phyloP scores from a whole-genome alignment of 2,888 invertebrate species.

The Operophtera brumata region DNA sequence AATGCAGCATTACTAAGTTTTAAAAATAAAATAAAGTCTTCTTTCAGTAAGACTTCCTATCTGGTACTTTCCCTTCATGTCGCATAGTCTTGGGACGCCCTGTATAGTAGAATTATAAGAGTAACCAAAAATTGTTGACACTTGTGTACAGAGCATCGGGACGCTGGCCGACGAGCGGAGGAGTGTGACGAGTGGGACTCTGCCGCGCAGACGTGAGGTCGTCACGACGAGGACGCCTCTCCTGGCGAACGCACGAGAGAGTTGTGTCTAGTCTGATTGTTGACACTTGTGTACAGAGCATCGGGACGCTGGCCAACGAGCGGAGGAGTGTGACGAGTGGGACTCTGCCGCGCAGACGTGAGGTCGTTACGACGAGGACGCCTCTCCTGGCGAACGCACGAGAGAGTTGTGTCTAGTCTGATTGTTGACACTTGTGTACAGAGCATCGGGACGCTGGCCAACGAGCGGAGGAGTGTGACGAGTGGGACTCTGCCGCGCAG shows the following conservation, averaged over 20 bases:
- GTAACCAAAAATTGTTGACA: no score
- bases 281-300: constrained; percentile 53
- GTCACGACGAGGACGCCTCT: constrained; percentile 86
- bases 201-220: constrained; percentile 81
- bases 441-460: constrained; percentile 69
- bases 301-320: constrained; percentile 67
- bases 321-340: constrained; percentile 70
- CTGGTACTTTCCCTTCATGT: no score
- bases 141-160: constrained; percentile 64
- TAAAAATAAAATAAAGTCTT: no score
- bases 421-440: constrained; percentile 33
- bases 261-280: constrained; percentile 80
- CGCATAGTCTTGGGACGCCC: no score
- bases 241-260: constrained; percentile 84
- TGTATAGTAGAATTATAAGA: no score
- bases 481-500: constrained; percentile 70
- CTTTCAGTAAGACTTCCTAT: no score
- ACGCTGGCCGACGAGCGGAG: constrained; percentile 67
- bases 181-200: constrained; percentile 69
- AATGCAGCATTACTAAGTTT: no score
- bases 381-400: constrained; percentile 84
- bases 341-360: constrained; percentile 75
- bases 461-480: constrained; percentile 69
- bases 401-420: constrained; percentile 84
- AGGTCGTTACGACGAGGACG: constrained; percentile 86